Evolutionary conservation across 92 coral and sea anemone genomes (phyloP).

Genomic region (Virgularia gustaviana): DNA sequence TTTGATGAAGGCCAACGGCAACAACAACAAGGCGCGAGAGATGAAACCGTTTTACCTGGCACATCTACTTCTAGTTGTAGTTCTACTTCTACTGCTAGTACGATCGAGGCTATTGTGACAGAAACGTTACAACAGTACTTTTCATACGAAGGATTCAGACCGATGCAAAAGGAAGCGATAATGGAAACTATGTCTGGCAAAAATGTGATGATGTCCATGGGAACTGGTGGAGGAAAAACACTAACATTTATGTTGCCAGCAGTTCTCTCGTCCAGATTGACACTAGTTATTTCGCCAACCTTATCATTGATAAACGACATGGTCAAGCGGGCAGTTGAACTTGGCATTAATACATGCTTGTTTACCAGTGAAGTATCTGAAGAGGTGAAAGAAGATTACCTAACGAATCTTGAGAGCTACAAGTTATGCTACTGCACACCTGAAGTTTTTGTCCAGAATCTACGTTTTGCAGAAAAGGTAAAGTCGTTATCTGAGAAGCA

Average conservation of each 20-base stretch:
- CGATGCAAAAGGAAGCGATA: conserved; percentile 11
- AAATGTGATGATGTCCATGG: neutral
- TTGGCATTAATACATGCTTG: conserved; percentile 1
- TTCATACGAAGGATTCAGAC: neutral
- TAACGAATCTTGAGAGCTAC: neutral
- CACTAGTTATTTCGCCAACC: conserved; percentile 11
- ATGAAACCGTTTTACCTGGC: no score
- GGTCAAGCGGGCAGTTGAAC: neutral
- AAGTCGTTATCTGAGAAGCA: no score
- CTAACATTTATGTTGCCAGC: no score
- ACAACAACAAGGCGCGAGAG: no score
- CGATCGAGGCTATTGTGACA: no score
- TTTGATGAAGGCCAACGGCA: no score
- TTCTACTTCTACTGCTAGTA: no score
- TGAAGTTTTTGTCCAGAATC: no score
- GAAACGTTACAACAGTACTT: no score
- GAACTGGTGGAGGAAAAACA: conserved; percentile 18
- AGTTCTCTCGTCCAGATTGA: conserved; percentile 1
- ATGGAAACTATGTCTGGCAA: neutral
- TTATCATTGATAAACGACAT: conserved; percentile 6
- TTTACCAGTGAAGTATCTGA: conserved; percentile 1
- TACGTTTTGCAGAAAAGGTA: no score
- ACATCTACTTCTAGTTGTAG: no score
- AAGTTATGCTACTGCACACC: conserved; percentile 19
- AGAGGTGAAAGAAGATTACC: neutral